Percentiles rank a stretch among this genome's conserved stretches.
These are phyloP conservation scores for Planiliza haematocheilus DNA, from an alignment of 2,113 vertebrate species.

Conservation along the genomic window DNA sequence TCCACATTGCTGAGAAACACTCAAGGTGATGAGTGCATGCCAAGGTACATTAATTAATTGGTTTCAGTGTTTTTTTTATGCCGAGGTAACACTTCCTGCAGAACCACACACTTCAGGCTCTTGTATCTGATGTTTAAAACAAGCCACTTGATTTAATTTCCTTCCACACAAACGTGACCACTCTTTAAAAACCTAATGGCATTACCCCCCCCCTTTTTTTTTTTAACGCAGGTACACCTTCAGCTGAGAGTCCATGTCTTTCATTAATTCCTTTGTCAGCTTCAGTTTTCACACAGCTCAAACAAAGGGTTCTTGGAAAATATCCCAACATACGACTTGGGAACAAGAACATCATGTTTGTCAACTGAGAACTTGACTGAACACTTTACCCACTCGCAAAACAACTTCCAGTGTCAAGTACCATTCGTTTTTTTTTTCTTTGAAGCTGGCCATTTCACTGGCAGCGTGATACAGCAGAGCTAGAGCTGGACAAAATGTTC, in stretches of 20 bases:
- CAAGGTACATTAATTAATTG: background rate
- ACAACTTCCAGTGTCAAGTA: background rate
- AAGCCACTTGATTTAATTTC: background rate
- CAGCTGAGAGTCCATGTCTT: background rate
- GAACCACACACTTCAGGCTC: background rate
- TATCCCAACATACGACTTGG: background rate
- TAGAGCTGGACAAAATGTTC: background rate
- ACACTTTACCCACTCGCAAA: background rate
- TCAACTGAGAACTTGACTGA: background rate
- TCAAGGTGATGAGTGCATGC: too few species aligned
- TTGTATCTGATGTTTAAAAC: background rate
- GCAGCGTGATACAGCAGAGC: slow-evolving; percentile 3
- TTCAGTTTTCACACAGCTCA: background rate
- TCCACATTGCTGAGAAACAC: background rate
- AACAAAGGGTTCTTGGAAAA: slow-evolving; percentile 5
- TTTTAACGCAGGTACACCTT: background rate
- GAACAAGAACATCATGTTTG: background rate
- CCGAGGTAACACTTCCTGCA: background rate
- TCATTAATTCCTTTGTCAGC: slow-evolving; percentile 2
- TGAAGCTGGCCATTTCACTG: background rate
- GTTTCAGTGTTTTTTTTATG: background rate
- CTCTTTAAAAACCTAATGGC: background rate
- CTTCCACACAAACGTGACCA: background rate
- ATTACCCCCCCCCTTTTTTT: background rate
- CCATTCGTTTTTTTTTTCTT: background rate